Percentiles rank a stretch among this genome's conserved stretches.
These are phyloP conservation scores for Heterotilapia buettikoferi DNA, from an alignment of 2,113 vertebrate genomes.

Conservation along the genomic window DNA sequence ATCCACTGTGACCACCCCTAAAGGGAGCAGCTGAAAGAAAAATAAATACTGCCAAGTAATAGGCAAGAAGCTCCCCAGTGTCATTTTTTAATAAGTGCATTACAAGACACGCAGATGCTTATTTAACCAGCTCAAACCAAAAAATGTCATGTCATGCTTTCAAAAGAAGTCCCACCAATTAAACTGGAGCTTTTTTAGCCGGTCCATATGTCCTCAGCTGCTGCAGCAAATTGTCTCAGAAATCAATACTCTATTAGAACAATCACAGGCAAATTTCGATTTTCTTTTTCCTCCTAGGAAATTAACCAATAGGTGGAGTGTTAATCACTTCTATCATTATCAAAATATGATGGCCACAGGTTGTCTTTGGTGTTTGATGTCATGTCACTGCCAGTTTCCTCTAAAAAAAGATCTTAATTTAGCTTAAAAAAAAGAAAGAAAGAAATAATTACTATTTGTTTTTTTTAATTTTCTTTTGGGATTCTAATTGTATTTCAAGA, in stretches of 20 bases:
- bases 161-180: neutral
- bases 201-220: neutral
- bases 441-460: neutral
- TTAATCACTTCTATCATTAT: neutral
- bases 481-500: neutral
- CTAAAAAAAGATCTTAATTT: neutral
- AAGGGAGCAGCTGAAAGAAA: neutral
- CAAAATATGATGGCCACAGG: neutral
- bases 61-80: neutral
- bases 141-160: neutral
- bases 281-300: neutral
- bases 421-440: neutral
- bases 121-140: neutral
- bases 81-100: neutral
- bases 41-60: neutral
- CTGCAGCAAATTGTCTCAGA: neutral
- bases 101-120: neutral
- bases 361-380: neutral
- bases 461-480: accelerated
- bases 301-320: neutral
- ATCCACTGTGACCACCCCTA: neutral
- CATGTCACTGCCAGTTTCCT: neutral
- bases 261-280: neutral
- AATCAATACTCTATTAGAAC: neutral
- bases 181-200: neutral